Evolutionary conservation across 2,113 vertebrate species (phyloP).

Genomic region (Bolborhynchus lineola): DNA sequence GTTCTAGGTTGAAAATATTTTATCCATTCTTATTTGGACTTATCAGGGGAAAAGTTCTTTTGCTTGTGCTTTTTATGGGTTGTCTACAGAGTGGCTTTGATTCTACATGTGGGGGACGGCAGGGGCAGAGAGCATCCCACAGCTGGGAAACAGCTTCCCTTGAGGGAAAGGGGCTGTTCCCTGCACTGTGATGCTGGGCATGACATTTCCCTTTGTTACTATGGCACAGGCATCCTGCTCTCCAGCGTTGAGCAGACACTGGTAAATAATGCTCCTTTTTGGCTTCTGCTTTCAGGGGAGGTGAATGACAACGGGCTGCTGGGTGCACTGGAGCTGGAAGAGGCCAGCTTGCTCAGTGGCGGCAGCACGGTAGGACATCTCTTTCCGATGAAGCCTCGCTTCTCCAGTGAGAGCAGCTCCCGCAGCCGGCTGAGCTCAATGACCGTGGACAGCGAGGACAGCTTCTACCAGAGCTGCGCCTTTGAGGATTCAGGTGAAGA

Average conservation of each 20-base stretch:
- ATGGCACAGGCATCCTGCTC: fast-evolving
- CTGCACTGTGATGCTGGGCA: neutral
- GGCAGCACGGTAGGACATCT: neutral
- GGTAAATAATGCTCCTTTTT: fast-evolving
- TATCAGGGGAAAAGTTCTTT: neutral
- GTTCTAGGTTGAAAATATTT: neutral
- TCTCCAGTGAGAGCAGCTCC: conserved; percentile 90
- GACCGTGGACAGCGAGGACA: conserved; percentile 85
- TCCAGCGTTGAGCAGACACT: fast-evolving
- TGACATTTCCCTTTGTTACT: fast-evolving
- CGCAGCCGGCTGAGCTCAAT: conserved; percentile 78
- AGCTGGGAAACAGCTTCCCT: neutral
- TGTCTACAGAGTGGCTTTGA: neutral
- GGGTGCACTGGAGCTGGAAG: conserved; percentile 62
- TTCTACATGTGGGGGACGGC: neutral
- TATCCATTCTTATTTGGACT: neutral
- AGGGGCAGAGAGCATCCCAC: neutral
- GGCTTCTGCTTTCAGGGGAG: conserved; percentile 73
- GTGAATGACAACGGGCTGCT: conserved; percentile 45
- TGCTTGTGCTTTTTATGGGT: fast-evolving
- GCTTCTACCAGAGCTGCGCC: conserved; percentile 64
- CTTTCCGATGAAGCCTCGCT: conserved; percentile 46
- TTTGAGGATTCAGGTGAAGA: conserved; percentile 75
- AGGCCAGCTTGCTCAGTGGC: neutral
- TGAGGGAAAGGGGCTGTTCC: neutral